Evolutionary conservation across 37 sponge, comb jelly and placozoan species (phyloP).

Genomic region (Beroe ovata): DNA sequence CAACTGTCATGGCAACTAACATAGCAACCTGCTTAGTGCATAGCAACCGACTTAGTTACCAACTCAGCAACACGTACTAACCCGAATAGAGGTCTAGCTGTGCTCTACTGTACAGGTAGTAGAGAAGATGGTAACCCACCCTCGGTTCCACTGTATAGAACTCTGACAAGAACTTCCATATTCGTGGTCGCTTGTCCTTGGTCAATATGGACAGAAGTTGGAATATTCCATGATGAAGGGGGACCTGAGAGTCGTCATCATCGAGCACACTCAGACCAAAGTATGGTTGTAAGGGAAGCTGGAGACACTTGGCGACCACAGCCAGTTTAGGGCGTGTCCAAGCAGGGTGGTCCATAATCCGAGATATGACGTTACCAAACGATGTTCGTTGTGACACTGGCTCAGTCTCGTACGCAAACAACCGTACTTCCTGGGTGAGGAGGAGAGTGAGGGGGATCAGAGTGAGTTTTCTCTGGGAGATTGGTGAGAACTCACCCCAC

Average conservation of each 20-base stretch:
- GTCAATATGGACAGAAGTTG: constrained; percentile 55
- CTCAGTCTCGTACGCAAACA: constrained; percentile 24
- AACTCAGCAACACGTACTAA: too few species aligned
- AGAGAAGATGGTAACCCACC: constrained; percentile 42
- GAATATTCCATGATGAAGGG: constrained; percentile 60
- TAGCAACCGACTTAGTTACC: too few species aligned
- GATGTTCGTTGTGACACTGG: constrained; percentile 45
- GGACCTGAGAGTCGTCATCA: constrained; percentile 29
- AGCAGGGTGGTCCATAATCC: constrained; percentile 54
- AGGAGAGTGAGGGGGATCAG: too few species aligned
- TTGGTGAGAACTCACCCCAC: too few species aligned
- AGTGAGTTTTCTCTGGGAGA: too few species aligned
- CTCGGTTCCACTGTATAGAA: constrained; percentile 42
- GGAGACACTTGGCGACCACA: constrained; percentile 44
- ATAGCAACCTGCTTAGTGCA: too few species aligned
- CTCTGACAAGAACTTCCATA: constrained; percentile 63
- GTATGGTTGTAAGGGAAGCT: constrained; percentile 42
- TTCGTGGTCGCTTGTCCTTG: constrained; percentile 62
- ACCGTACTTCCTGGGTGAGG: not conserved
- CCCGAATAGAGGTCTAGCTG: constrained; percentile 54
- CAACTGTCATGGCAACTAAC: too few species aligned
- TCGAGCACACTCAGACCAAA: constrained; percentile 44
- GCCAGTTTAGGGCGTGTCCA: constrained; percentile 63
- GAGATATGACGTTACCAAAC: constrained; percentile 47
- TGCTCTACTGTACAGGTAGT: constrained; percentile 47